phyloP scores from a whole-genome alignment of 2,888 invertebrate species.

The Helleia helle region DNA sequence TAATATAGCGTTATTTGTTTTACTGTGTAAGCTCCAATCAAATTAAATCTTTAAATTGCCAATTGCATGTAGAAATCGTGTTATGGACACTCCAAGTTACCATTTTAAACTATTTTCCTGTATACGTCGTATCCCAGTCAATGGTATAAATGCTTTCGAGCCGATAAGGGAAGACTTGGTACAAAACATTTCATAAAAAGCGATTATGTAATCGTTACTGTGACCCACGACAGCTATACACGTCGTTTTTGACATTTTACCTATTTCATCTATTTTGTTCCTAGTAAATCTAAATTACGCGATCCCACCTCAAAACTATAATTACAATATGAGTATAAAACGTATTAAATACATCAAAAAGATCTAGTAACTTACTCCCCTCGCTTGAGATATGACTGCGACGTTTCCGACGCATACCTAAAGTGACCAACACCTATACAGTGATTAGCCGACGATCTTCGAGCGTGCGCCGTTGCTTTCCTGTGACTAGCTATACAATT shows the following conservation, averaged over 20 bases:
- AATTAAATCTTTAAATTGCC: constrained; percentile 14
- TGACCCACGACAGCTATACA: constrained; percentile 7
- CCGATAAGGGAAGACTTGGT: constrained; percentile 27
- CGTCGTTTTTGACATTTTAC: constrained; percentile 14
- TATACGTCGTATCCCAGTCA: neutral
- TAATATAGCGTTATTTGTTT: constrained; percentile 36
- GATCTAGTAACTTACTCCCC: constrained; percentile 45
- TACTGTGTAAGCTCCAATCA: constrained; percentile 45
- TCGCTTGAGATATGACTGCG: constrained; percentile 27
- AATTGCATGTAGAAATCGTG: too few relatives aligned
- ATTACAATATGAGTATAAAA: constrained; percentile 66
- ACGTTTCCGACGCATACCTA: neutral
- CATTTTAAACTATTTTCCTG: constrained; percentile 1
- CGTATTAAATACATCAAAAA: constrained; percentile 68
- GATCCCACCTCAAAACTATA: constrained; percentile 44
- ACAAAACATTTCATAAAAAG: constrained; percentile 8
- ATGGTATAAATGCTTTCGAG: constrained; percentile 10
- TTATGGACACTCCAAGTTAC: neutral
- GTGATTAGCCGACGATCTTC: neutral
- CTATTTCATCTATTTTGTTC: constrained; percentile 28
- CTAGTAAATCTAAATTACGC: constrained; percentile 33
- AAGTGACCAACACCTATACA: neutral
- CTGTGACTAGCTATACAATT: constrained; percentile 7
- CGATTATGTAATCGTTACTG: constrained; percentile 7
- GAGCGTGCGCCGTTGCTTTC: neutral